Evolutionary conservation across 2,113 vertebrate genomes (phyloP), one percentile per base, ranked within the genome.

Genomic region (Seriola dumerili): DNA sequence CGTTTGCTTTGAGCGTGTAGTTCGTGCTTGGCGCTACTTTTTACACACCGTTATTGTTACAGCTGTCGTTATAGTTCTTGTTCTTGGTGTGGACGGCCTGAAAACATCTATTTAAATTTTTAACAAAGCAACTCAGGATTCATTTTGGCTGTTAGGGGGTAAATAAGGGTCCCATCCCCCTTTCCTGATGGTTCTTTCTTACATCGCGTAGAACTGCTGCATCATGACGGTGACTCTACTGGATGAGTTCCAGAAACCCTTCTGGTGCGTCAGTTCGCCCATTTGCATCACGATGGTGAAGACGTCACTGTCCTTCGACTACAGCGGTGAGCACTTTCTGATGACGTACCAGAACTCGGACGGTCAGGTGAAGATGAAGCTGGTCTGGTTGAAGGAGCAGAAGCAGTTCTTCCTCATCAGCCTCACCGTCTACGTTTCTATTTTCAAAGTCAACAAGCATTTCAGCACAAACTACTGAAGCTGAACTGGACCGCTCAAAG

Each of bases 261-360:
- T 91, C 77, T 92, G 91, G 92, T 92, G 89, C 12, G 10, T 88
- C 58, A 88, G 89, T 81, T n/a, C 83, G 2, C 88, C 91, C 10
- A 6, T 84, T 1, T 14, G 2, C 58, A 25, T 72, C 65, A 21
- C 3, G 0, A 4, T 13, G 64, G 29, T 11, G 1, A 29, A 10
- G 62, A 17, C 0, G 21, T 17, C 8, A 0, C 38, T 2, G 66
- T 42, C 72, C 29, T 38, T 12, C 0, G 57, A 81, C 83, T 85
- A 91, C 79, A n/a, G 52, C 4, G 88, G 85, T 17, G 70, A 86
- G 1, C 52, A 79, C 85, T 91, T 88, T 2, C 9, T 70, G 79
- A 72, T 92, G 89, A 8, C 64, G 1, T 23, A 87, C 80, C 0
- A 0, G 0, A 10, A 38, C 14, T 0, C 44, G 0, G 88, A 86